Base-by-base conservation (phyloP, 1,140 invertebrate species). In the Drosophila hydei region DNA sequence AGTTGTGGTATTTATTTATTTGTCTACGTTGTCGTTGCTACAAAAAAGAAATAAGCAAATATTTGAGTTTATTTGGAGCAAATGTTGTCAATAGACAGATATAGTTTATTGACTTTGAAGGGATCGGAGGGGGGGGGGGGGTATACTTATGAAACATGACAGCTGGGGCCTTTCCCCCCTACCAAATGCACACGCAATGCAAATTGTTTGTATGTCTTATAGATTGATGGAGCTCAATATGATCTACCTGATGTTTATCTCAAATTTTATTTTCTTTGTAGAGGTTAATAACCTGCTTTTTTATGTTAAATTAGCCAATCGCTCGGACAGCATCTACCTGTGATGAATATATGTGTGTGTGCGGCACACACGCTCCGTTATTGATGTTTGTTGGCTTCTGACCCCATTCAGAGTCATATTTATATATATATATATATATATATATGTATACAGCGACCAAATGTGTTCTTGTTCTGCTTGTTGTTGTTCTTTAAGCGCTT, bases 321-420 rank as follows among this genome's bases (percentile, higher is more conserved):
- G 16, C 30, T 43, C 14, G 21, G 23, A 19, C 36, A 62, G 14
- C 40, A 62, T 71, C 70, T 73, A 73, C 70, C 70, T 73, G 70
- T 55, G 62, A 68, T 59, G 69, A 72, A 65, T 72, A 14, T 45
- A 8, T 2, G 30, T 36, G 23, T 43, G 12, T 58, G 27, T 18
- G 23, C 51, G 11, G 47, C 38, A 21, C 40, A 42, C 69, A 54
- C 62, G 70, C 63, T 62, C 43, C 58, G 71, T 69, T 73, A 69
- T 50, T 12, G 58, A 69, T 69, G 58, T 70, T 69, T 56, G 58
- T 62, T 69, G 58, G 65, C 71, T 62, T 73, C 65, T 73, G 71
- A 73, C 71, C 71, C 65, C 71, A 73, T 73, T 73, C 42, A 69
- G 50, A 48, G 16, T 19, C 30, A 36, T 62, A 43, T 60, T n/a